phyloP scores from a whole-genome alignment of 2,113 vertebrate genomes.

The Trinectes maculatus region DNA sequence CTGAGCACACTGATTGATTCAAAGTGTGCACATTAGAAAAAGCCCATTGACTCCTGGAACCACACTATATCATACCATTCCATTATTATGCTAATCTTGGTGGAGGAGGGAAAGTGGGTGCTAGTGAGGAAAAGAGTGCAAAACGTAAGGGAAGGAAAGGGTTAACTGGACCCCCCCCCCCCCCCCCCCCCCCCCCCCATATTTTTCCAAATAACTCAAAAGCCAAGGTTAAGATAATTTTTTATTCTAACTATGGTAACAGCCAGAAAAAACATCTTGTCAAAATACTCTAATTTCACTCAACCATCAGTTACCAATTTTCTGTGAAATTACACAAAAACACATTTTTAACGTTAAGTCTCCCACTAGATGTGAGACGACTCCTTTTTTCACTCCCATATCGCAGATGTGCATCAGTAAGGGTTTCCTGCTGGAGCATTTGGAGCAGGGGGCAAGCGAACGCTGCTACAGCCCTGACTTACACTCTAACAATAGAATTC shows the following conservation, averaged over 20 bases:
- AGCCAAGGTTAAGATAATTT: no score
- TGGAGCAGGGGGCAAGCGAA: conserved; percentile 6
- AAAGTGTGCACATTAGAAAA: conserved; percentile 52
- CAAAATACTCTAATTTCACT: no score
- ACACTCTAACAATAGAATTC: conserved; percentile 44
- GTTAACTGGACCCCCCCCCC: no score
- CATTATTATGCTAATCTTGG: conserved; percentile 56
- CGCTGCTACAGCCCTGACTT: conserved; percentile 41
- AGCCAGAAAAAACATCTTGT: no score
- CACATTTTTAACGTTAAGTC: no score
- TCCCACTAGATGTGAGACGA: no score
- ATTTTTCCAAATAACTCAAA: no score
- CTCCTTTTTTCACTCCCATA: neutral
- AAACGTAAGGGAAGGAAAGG: conserved; percentile 12
- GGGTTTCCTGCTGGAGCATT: conserved; percentile 3
- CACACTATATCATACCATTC: conserved; percentile 41
- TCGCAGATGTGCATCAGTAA: neutral
- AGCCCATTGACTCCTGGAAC: conserved; percentile 46
- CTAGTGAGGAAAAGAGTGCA: conserved; percentile 13
- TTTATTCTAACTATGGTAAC: no score
- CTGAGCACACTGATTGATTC: conserved; percentile 17
- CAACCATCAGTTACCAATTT: no score
- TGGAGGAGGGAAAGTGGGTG: conserved; percentile 6
- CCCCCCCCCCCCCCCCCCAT: no score
- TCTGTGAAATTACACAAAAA: no score